Percentiles rank a stretch among this genome's conserved stretches.
These are phyloP conservation scores for Astyanax mexicanus DNA, from an alignment of 2,797 vertebrate genomes.

Conservation along the genomic window DNA sequence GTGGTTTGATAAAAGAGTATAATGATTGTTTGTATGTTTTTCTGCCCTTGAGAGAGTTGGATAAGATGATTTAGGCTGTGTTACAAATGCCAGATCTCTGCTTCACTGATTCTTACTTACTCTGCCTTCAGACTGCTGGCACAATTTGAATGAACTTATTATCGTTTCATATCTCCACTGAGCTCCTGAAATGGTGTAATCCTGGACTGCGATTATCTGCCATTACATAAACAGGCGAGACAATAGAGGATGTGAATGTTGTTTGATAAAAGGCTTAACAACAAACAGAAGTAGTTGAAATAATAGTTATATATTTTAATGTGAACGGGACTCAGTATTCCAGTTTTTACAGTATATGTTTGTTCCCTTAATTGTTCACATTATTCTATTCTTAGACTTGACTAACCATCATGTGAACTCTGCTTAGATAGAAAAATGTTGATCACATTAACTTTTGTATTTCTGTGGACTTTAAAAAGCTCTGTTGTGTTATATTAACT, in stretches of 20 bases:
- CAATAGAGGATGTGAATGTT: background rate
- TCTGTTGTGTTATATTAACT: too few relatives aligned
- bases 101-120: conserved; percentile 5
- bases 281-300: background rate
- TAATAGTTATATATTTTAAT: too few relatives aligned
- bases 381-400: too few relatives aligned
- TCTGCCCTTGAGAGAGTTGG: background rate
- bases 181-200: background rate
- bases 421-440: too few relatives aligned
- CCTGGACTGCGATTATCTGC: background rate
- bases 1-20: conserved; percentile 21
- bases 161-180: conserved; percentile 15
- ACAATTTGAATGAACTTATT: background rate
- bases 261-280: background rate
- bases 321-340: too few relatives aligned
- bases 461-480: too few relatives aligned
- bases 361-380: too few relatives aligned
- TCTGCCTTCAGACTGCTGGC: background rate
- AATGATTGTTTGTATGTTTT: background rate
- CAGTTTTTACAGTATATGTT: too few relatives aligned
- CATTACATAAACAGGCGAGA: background rate
- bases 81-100: background rate
- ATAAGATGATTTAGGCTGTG: conserved; percentile 8
- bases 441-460: too few relatives aligned
- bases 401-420: too few relatives aligned